These are phyloP conservation scores for Actinopyga echinites DNA, from an alignment of 53 echinoderm and acorn worm species.

Conservation along the genomic window DNA sequence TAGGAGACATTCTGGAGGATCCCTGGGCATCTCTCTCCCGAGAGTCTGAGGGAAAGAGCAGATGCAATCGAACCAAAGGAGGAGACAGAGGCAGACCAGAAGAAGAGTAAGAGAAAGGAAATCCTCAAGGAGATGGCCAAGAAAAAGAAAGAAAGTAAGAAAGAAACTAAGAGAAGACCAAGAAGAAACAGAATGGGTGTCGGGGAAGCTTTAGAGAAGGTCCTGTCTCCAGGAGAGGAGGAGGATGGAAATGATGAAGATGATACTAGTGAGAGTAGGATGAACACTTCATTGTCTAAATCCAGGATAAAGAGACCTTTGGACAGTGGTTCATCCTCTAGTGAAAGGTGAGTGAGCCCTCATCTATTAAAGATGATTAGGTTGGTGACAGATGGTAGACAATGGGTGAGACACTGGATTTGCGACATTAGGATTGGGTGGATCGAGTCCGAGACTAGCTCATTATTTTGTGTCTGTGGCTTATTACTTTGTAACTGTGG, in stretches of 20 bases:
- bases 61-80: conserved; percentile 10
- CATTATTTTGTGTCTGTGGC: too few species aligned
- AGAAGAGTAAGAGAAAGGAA: not conserved
- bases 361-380: too few species aligned
- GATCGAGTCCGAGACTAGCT: too few species aligned
- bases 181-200: not conserved
- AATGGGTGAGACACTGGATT: too few species aligned
- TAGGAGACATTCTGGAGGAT: conserved; percentile 43
- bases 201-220: conserved; percentile 3
- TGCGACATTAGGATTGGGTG: too few species aligned
- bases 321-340: not conserved
- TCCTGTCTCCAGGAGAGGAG: not conserved
- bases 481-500: too few species aligned
- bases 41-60: not conserved
- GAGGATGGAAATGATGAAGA: not conserved
- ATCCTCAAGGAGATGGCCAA: conserved; percentile 14
- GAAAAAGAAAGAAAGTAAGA: conserved; percentile 9
- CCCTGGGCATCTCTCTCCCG: not conserved
- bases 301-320: conserved; percentile 28
- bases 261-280: not conserved
- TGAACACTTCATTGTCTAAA: not conserved
- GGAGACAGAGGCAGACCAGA: conserved; percentile 16
- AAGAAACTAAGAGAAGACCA: not conserved
- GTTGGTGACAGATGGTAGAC: too few species aligned
- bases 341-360: too few species aligned